Evolutionary conservation across 2,888 invertebrate species (phyloP), one percentile per base, ranked within the genome.

Genomic region (Hybos culiciformis): DNA sequence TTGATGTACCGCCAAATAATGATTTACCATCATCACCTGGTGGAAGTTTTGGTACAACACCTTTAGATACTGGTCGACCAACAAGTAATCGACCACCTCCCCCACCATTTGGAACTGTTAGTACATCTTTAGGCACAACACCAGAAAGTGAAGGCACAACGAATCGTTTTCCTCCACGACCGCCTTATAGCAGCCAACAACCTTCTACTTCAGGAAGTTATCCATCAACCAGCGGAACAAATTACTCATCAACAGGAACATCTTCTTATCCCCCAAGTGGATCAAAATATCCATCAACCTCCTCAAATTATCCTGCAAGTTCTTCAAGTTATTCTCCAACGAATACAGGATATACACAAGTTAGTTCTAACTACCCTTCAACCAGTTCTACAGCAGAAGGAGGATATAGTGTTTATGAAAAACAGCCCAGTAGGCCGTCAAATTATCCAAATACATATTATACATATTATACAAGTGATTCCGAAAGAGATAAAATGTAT

Each of bases 401-500:
- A 0, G 44, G 42, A 19, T 11, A n/a, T 36, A 23, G 15, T 12
- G 24, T 37, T 33, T 15, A 21, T 11, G n/a, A n/a, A n/a, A n/a
- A n/a, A n/a, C n/a, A n/a, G n/a, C n/a, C n/a, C n/a, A n/a, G n/a
- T n/a, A n/a, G n/a, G n/a, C n/a, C n/a, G n/a, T n/a, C n/a, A n/a
- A n/a, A n/a, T n/a, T n/a, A n/a, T n/a, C n/a, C n/a, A n/a, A n/a
- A n/a, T n/a, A n/a, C n/a, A n/a, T n/a, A n/a, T n/a, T n/a, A n/a
- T n/a, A n/a, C n/a, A n/a, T n/a, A n/a, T n/a, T n/a, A n/a, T n/a
- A 39, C 39, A 29, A 39, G 33, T 3, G 24, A 33, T 11, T 15
- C 42, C 7, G 45, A 48, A 2, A 48, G 49, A 11, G 63, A 66
- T 55, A 61, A 59, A 11, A 50, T 66, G 32, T 62, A 61, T 37